Evolutionary conservation across 2,888 invertebrate genomes (phyloP), one percentile per base, ranked within the genome.

Genomic region (Chromoteleia sp.): DNA sequence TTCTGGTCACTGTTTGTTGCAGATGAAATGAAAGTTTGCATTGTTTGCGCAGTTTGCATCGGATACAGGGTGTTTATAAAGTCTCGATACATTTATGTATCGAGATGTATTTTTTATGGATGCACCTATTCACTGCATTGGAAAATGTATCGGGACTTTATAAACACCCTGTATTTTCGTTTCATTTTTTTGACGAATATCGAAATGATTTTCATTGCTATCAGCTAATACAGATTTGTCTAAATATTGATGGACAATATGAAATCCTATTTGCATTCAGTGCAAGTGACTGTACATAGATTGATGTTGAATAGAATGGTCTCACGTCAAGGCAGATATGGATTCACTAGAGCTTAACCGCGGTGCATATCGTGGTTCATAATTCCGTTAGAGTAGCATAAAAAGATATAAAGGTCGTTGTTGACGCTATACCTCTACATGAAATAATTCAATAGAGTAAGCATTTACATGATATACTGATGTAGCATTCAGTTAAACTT

Each of bases 381-480:
- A 65, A 74, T 52, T 52, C 56, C 39, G 65, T 74, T 74, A 56
- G 29, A 54, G 36, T 29, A 52, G 36, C 21, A 29, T 73, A 43
- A 61, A 61, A 61, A 14, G 61, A 29, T 63, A 52, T 63, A 43
- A 73, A 63, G 63, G 36, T 39, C 30, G 59, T 33, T 59, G 59
- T 43, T 61, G 41, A 41, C 33, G 54, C 54, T 59, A 50, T 41
- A 52, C 33, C 52, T 63, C 43, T 17, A 12, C 30, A 19, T 21
- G n/a, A 19, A 63, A 73, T 73, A 73, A 45, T 45, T 45, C 21
- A 45, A 45, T 45, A 21, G 45, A 45, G 21, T n/a, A 45, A 45
- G 45, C 59, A 29, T 59, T 71, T 71, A 71, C 71, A 71, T 25
- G 71, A 39, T 59, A 29, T 52, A 59, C 25, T 19, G 19, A 54